Conservation (phyloP, 2,113 vertebrate species). For the Nesogale talazaci region DNA sequence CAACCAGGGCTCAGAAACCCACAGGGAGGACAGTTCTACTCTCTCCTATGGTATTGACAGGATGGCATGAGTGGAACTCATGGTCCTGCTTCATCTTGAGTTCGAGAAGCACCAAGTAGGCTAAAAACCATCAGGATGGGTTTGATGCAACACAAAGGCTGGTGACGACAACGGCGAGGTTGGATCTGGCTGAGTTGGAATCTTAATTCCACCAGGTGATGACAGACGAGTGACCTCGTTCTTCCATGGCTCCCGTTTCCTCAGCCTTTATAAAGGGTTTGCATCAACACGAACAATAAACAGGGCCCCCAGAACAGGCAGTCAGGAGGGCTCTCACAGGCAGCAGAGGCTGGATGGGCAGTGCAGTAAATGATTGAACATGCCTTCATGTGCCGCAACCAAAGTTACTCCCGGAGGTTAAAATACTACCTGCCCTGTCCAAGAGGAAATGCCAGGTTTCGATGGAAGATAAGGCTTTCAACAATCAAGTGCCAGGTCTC, state of each 20-base stretch:
- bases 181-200: not conserved
- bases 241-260: slow-evolving; percentile 24
- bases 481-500: slow-evolving; percentile 9
- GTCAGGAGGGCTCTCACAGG: not conserved
- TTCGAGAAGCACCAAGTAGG: not conserved
- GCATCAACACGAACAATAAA: not conserved
- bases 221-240: not conserved
- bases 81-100: not conserved
- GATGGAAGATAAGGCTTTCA: slow-evolving; percentile 15
- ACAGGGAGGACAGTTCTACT: too few species aligned
- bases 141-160: not conserved
- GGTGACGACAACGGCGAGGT: not conserved
- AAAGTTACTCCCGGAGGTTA: not conserved
- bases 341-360: not conserved
- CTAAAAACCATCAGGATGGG: not conserved
- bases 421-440: not conserved
- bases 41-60: too few species aligned
- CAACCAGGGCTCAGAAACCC: too few species aligned
- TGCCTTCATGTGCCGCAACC: not conserved
- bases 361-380: not conserved
- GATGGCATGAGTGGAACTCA: not conserved
- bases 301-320: not conserved
- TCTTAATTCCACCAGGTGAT: not conserved
- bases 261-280: slow-evolving; percentile 12
- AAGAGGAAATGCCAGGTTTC: slow-evolving; percentile 3